These are phyloP conservation scores for Lysiphlebus fabarum DNA, from an alignment of 1,140 invertebrate species.

Conservation along the genomic window DNA sequence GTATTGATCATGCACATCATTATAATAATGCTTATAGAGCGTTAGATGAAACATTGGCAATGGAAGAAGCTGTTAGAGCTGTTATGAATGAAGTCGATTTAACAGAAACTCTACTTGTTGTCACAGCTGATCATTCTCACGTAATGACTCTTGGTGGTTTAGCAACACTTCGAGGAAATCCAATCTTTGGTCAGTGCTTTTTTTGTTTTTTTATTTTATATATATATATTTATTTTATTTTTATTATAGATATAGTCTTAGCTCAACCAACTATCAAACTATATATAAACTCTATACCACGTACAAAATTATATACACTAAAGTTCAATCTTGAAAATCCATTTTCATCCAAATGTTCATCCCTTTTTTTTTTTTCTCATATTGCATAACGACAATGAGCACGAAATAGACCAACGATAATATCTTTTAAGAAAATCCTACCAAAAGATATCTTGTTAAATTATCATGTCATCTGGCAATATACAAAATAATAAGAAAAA, in stretches of 20 bases:
- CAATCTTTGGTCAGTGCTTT: slow-evolving; percentile 60
- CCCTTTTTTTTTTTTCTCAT: slow-evolving; percentile 13
- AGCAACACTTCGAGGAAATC: slow-evolving; percentile 64
- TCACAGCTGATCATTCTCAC: slow-evolving; percentile 80
- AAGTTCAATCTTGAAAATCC: slow-evolving; percentile 18
- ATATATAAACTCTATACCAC: background rate
- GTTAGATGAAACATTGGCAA: slow-evolving; percentile 73
- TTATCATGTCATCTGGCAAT: slow-evolving; percentile 2
- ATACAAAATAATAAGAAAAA: background rate
- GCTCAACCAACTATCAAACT: slow-evolving; percentile 6
- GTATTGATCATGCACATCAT: slow-evolving; percentile 84
- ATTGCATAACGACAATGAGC: slow-evolving; percentile 20
- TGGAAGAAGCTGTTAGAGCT: slow-evolving; percentile 69
- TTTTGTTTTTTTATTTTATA: no score
- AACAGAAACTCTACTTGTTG: slow-evolving; percentile 73
- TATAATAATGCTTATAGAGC: slow-evolving; percentile 74
- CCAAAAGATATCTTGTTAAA: slow-evolving; percentile 8
- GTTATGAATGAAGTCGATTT: slow-evolving; percentile 67
- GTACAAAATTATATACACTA: slow-evolving; percentile 15
- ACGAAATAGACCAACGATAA: background rate
- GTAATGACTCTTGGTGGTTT: slow-evolving; percentile 75
- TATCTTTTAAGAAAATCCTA: slow-evolving; percentile 4
- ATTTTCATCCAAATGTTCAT: slow-evolving; percentile 15
- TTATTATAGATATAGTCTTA: slow-evolving; percentile 6
- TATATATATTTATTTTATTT: no score